These are phyloP conservation scores for Melanotaenia duboulayi DNA, from an alignment of 2,113 vertebrate genomes.

Conservation along the genomic window DNA sequence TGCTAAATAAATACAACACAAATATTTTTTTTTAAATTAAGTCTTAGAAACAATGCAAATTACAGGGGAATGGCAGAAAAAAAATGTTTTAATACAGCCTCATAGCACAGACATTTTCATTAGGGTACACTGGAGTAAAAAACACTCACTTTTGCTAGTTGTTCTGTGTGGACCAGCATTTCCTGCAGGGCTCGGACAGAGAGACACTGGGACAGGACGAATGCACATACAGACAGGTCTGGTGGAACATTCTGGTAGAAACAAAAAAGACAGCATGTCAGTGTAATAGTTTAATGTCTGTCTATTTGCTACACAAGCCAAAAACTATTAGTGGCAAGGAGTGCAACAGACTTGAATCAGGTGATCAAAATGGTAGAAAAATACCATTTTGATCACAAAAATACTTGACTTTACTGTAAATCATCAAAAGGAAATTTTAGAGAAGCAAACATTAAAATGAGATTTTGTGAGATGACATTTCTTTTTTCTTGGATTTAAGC, in stretches of 20 bases:
- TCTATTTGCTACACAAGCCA: not conserved
- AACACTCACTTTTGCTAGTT: conserved; percentile 63
- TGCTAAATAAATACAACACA: no score
- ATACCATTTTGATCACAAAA: no score
- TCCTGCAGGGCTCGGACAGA: conserved; percentile 84
- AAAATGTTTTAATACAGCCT: not conserved
- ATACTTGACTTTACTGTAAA: no score
- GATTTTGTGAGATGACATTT: no score
- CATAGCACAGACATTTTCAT: not conserved
- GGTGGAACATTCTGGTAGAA: conserved; percentile 81
- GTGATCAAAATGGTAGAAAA: not conserved
- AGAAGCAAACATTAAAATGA: not conserved
- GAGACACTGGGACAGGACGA: conserved; percentile 79
- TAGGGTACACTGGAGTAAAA: not conserved
- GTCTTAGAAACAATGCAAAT: no score
- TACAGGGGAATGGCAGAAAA: no score
- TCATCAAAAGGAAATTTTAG: not conserved
- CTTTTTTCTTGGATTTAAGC: no score
- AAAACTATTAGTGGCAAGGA: not conserved
- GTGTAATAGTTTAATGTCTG: not conserved
- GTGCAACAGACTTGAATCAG: not conserved
- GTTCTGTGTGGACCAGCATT: conserved; percentile 71
- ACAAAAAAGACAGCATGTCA: conserved; percentile 6
- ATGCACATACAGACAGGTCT: conserved; percentile 80
- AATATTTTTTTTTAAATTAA: no score